phyloP scores from a whole-genome alignment of 1,140 invertebrate species.

The Lepidotrigona ventralis region DNA sequence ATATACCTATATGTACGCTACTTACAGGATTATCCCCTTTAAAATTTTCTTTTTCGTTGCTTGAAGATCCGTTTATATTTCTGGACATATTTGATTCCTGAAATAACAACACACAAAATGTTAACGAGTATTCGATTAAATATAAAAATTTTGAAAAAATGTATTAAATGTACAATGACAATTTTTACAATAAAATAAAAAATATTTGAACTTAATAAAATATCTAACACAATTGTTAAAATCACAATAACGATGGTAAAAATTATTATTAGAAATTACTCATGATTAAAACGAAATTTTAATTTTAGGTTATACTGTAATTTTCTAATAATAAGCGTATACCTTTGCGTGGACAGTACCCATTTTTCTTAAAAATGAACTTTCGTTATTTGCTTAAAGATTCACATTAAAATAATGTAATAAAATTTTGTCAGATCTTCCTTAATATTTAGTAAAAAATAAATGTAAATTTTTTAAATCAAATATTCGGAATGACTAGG shows the following conservation, averaged over 20 bases:
- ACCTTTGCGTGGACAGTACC: conserved; percentile 78
- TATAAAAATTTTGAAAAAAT: neutral
- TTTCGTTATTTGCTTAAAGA: neutral
- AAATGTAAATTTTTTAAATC: conserved; percentile 38
- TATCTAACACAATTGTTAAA: neutral
- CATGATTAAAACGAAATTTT: conserved; percentile 47
- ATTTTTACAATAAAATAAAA: neutral
- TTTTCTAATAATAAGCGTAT: conserved; percentile 55
- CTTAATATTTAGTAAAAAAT: conserved; percentile 14
- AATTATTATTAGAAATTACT: conserved; percentile 68
- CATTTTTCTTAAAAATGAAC: conserved; percentile 63
- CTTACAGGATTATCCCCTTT: conserved; percentile 26
- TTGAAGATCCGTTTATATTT: conserved; percentile 25
- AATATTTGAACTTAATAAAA: neutral
- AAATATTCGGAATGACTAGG: conserved; percentile 30
- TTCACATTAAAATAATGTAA: conserved; percentile 37
- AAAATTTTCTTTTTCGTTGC: neutral
- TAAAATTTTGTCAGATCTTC: conserved; percentile 13
- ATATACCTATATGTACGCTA: conserved; percentile 63
- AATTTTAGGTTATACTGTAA: conserved; percentile 62
- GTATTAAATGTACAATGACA: neutral
- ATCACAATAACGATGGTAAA: neutral
- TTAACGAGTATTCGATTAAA: neutral
- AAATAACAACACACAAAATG: conserved; percentile 13
- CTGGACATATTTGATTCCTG: conserved; percentile 50